Percentiles rank a stretch among this genome's conserved stretches.
phyloP scores from a whole-genome alignment of 2,113 vertebrate genomes.

The Chaetops frenatus region DNA sequence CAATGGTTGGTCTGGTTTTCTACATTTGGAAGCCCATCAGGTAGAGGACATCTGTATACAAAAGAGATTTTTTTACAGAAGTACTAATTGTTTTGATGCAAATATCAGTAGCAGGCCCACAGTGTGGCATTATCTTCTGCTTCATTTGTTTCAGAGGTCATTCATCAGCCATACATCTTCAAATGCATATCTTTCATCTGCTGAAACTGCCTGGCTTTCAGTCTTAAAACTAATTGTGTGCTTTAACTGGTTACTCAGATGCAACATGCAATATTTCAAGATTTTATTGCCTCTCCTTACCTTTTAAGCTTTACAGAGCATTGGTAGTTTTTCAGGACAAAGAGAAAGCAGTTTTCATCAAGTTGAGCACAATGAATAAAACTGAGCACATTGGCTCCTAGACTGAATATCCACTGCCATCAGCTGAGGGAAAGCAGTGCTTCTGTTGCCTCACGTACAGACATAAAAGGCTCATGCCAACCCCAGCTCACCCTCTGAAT shows the following conservation, averaged over 20 bases:
- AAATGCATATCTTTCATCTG: neutral
- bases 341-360: accelerated
- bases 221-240: neutral
- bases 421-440: neutral
- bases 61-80: constrained; percentile 3
- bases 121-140: neutral
- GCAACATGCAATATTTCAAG: neutral
- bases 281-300: neutral
- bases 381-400: neutral
- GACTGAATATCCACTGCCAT: neutral
- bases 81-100: neutral
- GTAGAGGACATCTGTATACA: neutral
- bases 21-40: neutral
- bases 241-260: neutral
- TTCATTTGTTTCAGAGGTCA: neutral
- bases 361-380: neutral
- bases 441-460: neutral
- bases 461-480: neutral
- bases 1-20: neutral
- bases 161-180: neutral
- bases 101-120: neutral
- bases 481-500: neutral
- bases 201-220: neutral
- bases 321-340: neutral
- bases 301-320: neutral